Evolutionary conservation across 1,140 invertebrate species (phyloP).

Genomic region (Triops cancriformis): DNA sequence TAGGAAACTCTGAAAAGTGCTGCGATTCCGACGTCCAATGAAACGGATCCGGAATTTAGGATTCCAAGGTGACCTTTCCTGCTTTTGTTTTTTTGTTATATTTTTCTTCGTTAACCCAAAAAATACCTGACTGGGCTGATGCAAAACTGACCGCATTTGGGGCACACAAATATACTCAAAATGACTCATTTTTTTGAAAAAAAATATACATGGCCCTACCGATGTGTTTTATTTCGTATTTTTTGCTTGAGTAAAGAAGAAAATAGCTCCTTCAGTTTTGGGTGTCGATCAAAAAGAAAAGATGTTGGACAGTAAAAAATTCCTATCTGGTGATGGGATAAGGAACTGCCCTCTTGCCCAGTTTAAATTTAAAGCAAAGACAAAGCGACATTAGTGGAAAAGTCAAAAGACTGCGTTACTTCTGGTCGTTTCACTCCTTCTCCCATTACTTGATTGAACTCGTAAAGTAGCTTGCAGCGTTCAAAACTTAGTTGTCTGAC

Average conservation of each 20-base stretch:
- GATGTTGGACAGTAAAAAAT: neutral
- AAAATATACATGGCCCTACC: no score
- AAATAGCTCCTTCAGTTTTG: constrained; percentile 16
- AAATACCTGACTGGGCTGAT: neutral
- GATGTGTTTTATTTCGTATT: neutral
- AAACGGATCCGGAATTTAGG: neutral
- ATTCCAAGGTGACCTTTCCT: constrained; percentile 9
- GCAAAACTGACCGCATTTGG: neutral
- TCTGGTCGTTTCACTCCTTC: neutral
- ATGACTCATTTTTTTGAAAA: no score
- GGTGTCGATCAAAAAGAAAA: neutral
- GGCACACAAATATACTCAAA: no score
- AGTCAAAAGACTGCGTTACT: neutral
- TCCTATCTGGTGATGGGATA: neutral
- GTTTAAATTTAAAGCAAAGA: no score
- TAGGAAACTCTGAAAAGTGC: neutral
- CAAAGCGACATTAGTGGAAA: neutral
- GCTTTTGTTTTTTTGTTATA: neutral
- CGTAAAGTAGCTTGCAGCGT: neutral
- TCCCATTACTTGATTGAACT: neutral
- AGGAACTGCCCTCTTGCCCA: constrained; percentile 8
- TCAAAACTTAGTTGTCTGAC: neutral
- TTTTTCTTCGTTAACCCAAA: constrained; percentile 10
- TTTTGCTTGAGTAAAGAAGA: neutral
- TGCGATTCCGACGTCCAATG: neutral